Percentiles rank a stretch among this genome's conserved stretches.
phyloP scores from a whole-genome alignment of 37 sponge, comb jelly and placozoan genomes.

The Agelas oroides region DNA sequence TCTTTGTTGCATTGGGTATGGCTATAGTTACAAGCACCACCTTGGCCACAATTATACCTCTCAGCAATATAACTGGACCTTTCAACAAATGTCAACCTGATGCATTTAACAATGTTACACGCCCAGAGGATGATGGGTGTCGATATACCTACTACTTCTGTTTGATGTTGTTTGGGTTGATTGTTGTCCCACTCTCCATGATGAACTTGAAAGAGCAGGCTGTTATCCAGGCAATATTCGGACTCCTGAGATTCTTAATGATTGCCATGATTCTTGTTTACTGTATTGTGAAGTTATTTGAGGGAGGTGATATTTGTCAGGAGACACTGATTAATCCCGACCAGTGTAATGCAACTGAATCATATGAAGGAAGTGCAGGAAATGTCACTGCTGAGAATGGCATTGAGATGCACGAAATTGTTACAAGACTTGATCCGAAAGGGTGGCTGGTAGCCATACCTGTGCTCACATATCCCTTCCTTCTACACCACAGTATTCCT shows the following conservation, averaged over 20 bases:
- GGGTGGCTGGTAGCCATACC: slow-evolving; percentile 77
- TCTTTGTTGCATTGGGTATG: slow-evolving; percentile 40
- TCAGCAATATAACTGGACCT: slow-evolving; percentile 24
- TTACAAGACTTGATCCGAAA: slow-evolving; percentile 41
- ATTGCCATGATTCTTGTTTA: slow-evolving; percentile 66
- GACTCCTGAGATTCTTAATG: slow-evolving; percentile 61
- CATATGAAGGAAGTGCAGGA: background rate
- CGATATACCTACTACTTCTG: slow-evolving; percentile 60
- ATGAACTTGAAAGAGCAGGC: slow-evolving; percentile 81
- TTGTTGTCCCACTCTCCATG: slow-evolving; percentile 61
- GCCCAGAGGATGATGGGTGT: slow-evolving; percentile 55
- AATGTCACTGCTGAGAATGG: background rate
- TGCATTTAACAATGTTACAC: slow-evolving; percentile 60
- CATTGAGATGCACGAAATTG: background rate
- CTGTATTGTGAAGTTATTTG: slow-evolving; percentile 33
- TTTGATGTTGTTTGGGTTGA: slow-evolving; percentile 65
- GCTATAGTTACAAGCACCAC: slow-evolving; percentile 74
- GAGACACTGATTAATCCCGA: background rate
- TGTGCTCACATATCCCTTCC: slow-evolving; percentile 67
- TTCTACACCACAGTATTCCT: slow-evolving; percentile 74
- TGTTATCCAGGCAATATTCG: slow-evolving; percentile 68
- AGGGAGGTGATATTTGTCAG: background rate
- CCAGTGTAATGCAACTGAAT: background rate
- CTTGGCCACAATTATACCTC: slow-evolving; percentile 81
- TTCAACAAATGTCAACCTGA: slow-evolving; percentile 48